A percentile compares a stretch with the other conserved stretches of the same genome.
Evolutionary conservation across 1,140 invertebrate genomes (phyloP).

Genomic region (Drosophila elegans): DNA sequence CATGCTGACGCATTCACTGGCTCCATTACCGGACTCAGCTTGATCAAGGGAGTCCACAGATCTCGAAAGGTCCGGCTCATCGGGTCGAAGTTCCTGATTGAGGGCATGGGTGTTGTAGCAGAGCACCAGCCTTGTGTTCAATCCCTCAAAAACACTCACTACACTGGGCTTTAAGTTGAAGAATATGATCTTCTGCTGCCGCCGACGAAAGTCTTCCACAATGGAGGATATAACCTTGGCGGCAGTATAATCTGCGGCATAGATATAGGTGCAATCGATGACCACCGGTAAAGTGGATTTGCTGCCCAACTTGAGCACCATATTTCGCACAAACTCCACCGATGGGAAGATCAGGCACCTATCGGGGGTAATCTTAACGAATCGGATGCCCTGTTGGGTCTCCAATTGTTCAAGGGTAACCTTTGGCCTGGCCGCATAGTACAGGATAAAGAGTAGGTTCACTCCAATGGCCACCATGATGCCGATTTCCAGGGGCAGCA

Average conservation of each 20-base stretch:
- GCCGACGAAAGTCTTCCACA: constrained; percentile 89
- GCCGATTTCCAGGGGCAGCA: constrained; percentile 94
- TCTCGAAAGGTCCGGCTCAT: constrained; percentile 19
- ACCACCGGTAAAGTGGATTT: constrained; percentile 90
- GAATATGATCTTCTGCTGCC: constrained; percentile 91
- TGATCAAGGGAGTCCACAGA: constrained; percentile 66
- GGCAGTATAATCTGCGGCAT: constrained; percentile 92
- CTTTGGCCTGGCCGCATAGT: constrained; percentile 95
- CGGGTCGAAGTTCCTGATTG: constrained; percentile 87
- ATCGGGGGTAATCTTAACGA: constrained; percentile 92
- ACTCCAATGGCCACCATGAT: constrained; percentile 94
- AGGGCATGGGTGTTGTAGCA: constrained; percentile 90
- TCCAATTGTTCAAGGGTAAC: constrained; percentile 90
- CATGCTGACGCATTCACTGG: constrained; percentile 63
- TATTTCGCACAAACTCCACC: constrained; percentile 92
- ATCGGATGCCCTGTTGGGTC: constrained; percentile 89
- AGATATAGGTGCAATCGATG: constrained; percentile 94
- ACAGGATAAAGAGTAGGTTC: constrained; percentile 94
- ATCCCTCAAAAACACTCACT: constrained; percentile 91
- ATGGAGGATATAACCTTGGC: constrained; percentile 90
- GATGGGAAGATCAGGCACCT: constrained; percentile 95
- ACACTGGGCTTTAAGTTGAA: constrained; percentile 93
- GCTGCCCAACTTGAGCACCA: constrained; percentile 91
- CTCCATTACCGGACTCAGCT: constrained; percentile 29
- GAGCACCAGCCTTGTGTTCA: constrained; percentile 89